These are phyloP conservation scores for Chamaetylas fuelleborni DNA, from an alignment of 2,113 vertebrate species.

Conservation along the genomic window DNA sequence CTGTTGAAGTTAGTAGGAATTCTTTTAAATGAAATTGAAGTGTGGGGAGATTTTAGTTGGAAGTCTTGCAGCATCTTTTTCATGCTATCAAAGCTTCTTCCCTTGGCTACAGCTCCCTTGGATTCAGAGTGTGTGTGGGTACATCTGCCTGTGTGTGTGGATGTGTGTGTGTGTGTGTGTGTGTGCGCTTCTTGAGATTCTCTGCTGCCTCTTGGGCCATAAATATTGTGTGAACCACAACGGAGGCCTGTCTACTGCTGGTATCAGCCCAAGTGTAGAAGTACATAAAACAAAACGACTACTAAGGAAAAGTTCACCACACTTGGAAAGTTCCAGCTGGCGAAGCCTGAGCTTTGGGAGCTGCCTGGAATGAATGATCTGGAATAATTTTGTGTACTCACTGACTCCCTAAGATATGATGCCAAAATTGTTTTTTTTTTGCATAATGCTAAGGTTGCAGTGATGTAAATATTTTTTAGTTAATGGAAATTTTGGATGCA, in stretches of 20 bases:
- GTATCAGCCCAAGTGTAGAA: constrained; percentile 28
- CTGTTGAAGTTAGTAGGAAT: background rate
- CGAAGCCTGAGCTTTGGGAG: background rate
- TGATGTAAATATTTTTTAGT: constrained; percentile 35
- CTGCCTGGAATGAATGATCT: background rate
- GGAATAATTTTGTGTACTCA: background rate
- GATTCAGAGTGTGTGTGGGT: background rate
- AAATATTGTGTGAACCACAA: background rate
- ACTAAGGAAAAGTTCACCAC: background rate
- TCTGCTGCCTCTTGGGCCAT: background rate
- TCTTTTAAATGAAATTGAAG: background rate
- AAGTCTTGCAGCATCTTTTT: background rate
- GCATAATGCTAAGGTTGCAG: background rate
- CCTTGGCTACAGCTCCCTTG: background rate
- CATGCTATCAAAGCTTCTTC: background rate
- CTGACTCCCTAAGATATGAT: background rate
- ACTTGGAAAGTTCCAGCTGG: constrained; percentile 6
- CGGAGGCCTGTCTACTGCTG: background rate
- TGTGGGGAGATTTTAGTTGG: background rate
- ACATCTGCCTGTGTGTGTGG: background rate
- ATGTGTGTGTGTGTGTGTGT: background rate
- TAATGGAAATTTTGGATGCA: background rate
- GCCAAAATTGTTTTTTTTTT: background rate
- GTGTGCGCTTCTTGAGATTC: background rate
- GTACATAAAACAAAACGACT: background rate